Percentiles rank a stretch among this genome's conserved stretches.
These are phyloP conservation scores for Branchinecta lynchi DNA, from an alignment of 1,140 invertebrate genomes.

Conservation along the genomic window DNA sequence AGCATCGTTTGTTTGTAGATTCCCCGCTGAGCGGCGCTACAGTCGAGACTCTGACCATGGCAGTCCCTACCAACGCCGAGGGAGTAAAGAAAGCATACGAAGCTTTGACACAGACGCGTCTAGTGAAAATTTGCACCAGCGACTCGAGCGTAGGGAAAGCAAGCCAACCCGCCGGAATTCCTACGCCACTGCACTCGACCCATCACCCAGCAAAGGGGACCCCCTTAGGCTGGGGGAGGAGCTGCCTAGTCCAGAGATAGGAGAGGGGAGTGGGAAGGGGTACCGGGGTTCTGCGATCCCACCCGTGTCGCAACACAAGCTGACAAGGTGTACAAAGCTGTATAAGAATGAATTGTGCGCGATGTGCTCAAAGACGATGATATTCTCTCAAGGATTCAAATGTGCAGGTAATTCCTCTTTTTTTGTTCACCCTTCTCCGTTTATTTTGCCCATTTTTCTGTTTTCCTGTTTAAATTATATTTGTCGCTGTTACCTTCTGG, in stretches of 20 bases:
- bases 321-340: slow-evolving; percentile 34
- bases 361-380: slow-evolving; percentile 56
- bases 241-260: not conserved
- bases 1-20: not conserved
- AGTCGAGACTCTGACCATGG: not conserved
- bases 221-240: not conserved
- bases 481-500: no score
- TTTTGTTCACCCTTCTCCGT: not conserved
- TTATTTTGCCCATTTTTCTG: no score
- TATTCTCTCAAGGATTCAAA: slow-evolving; percentile 62
- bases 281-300: not conserved
- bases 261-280: not conserved
- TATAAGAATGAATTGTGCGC: slow-evolving; percentile 59
- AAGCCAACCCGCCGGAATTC: not conserved
- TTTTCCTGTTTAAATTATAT: no score
- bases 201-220: not conserved
- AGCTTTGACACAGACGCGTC: not conserved
- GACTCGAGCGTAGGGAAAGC: not conserved
- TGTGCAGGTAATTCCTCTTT: slow-evolving; percentile 40
- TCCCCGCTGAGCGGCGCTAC: not conserved
- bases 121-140: not conserved
- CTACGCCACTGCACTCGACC: not conserved
- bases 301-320: slow-evolving; percentile 12
- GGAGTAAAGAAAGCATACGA: not conserved
- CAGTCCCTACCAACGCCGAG: not conserved